These are phyloP conservation scores for Hydrocynus forskahlii DNA, from an alignment of 2,797 vertebrate genomes.

Conservation along the genomic window DNA sequence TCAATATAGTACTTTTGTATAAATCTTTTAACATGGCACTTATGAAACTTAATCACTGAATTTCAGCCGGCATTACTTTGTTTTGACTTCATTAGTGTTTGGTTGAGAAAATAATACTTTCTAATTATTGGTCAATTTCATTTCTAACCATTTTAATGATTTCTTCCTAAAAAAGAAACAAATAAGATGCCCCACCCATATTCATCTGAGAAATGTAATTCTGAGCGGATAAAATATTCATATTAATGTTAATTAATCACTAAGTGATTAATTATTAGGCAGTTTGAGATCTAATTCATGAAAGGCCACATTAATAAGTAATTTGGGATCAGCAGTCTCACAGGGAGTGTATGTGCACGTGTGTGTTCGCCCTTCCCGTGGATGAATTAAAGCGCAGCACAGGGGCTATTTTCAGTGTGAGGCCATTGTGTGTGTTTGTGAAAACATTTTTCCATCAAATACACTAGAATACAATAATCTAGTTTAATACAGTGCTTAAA, in stretches of 20 bases:
- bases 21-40: no score
- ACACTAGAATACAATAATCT: no score
- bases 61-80: no score
- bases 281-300: slow-evolving; percentile 32
- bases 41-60: no score
- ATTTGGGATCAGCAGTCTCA: slow-evolving; percentile 10
- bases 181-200: no score
- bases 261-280: slow-evolving; percentile 32
- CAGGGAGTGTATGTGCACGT: slow-evolving; percentile 30
- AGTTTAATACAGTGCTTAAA: no score
- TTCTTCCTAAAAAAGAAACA: neutral
- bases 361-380: slow-evolving; percentile 15
- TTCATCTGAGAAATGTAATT: neutral
- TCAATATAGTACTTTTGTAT: no score
- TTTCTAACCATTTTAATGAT: neutral
- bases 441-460: no score
- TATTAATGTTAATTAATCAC: slow-evolving; percentile 22
- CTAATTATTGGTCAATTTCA: neutral
- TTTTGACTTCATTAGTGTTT: no score
- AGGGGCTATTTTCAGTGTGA: no score
- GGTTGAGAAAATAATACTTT: no score
- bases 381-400: neutral
- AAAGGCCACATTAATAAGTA: slow-evolving; percentile 47
- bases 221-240: neutral
- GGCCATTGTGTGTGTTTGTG: no score